These are phyloP conservation scores for Gallinago stenura DNA, from an alignment of 2,797 vertebrate species.

Conservation along the genomic window DNA sequence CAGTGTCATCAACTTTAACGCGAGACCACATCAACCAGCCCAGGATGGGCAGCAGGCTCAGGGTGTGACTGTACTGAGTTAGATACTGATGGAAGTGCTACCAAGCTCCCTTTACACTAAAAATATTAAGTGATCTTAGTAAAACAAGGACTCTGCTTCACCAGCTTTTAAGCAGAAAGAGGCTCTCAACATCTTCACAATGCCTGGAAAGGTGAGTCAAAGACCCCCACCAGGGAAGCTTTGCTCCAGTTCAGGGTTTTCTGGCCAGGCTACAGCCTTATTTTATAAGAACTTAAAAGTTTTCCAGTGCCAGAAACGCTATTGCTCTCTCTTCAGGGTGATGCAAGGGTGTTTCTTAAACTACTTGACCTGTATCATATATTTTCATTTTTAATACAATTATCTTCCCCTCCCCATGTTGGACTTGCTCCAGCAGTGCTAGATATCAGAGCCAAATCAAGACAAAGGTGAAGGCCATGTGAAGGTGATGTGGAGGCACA, in stretches of 20 bases:
- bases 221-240: background rate
- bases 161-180: background rate
- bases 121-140: background rate
- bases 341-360: background rate
- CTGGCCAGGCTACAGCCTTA: background rate
- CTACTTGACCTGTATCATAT: background rate
- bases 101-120: background rate
- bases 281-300: background rate
- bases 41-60: background rate
- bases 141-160: background rate
- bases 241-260: background rate
- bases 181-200: background rate
- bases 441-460: background rate
- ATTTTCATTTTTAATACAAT: background rate
- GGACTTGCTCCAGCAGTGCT: background rate
- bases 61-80: background rate
- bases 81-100: background rate
- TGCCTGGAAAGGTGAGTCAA: rapidly evolving
- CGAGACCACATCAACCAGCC: rapidly evolving
- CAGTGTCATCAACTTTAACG: background rate
- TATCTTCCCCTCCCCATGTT: background rate
- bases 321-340: background rate
- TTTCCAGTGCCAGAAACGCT: background rate
- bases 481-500: background rate
- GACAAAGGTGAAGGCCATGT: background rate